Base-by-base conservation (phyloP, 1,140 invertebrate genomes). In the Neodiprion fabricii region DNA sequence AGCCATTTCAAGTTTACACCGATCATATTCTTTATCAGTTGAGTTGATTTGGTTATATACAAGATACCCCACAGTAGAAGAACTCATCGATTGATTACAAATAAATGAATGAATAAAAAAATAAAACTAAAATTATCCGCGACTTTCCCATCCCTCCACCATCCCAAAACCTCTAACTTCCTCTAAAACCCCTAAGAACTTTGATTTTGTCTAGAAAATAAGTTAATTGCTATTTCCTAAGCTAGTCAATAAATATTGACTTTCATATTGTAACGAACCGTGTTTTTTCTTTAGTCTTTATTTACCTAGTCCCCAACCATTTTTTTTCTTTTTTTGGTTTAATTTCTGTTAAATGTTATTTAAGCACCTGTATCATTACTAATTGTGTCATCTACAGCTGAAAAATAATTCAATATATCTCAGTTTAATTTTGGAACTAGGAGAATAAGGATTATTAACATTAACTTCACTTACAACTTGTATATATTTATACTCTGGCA, bases 11-110 rank as follows among this genome's bases (percentile, higher is more conserved):
- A 75, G 69, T 69, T 28, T 23, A 28, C 68, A 71, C 70, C 70
- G 86, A 87, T 88, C 86, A 87, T 87, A 87, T 88, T 87, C 86
- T 88, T 88, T 86, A 85, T 88, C 86, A 85, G 80, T 87, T 80
- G 82, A 75, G 82, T 78, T 78, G 79, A 61, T 67, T 80, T 84
- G 67, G 76, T 75, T 61, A 61, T n/a, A 61, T 61, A 9, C 53
- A 81, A 77, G 71, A 73, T 74, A 73, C 72, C 77, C 79, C 70
- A 40, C 5, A 71, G 73, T 69, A 11, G 17, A 69, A 23, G 17
- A 69, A 69, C 67, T 23, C 40, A 21, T 21, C 71, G 74, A 76
- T 77, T 78, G 69, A 71, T 75, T 65, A 61, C 23, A 72, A 65
- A 75, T 78, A 77, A 74, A 77, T 70, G 74, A 75, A 77, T 73